Evolutionary conservation across 2,888 invertebrate genomes (phyloP).

Genomic region (Drosophila merina): DNA sequence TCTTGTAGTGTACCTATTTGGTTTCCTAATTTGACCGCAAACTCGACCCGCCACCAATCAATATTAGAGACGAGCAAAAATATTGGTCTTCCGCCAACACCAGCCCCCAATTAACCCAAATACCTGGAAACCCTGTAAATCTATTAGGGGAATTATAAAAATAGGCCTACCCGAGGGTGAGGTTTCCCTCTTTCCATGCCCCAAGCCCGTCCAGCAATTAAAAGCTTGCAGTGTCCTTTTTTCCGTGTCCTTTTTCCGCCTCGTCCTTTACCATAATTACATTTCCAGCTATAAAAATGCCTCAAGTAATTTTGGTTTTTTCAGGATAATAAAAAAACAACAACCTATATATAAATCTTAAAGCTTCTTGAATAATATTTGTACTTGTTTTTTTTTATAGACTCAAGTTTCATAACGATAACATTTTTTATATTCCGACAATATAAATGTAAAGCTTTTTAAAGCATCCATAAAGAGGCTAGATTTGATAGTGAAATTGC

Average conservation of each 20-base stretch:
- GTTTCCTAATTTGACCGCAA: no score
- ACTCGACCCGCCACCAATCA: not conserved
- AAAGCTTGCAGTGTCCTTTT: not conserved
- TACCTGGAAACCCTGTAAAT: not conserved
- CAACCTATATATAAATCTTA: no score
- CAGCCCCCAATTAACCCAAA: slow-evolving; percentile 1
- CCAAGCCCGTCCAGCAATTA: not conserved
- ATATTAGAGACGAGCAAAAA: not conserved
- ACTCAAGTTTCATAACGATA: not conserved
- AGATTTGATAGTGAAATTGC: not conserved
- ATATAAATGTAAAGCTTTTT: not conserved
- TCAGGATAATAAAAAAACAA: not conserved
- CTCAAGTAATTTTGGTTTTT: not conserved
- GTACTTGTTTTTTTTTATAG: not conserved
- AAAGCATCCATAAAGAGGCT: not conserved
- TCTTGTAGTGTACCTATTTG: not conserved
- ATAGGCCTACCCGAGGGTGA: not conserved
- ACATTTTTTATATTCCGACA: not conserved
- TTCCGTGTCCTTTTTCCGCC: not conserved
- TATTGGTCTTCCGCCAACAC: not conserved
- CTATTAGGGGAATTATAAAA: slow-evolving; percentile 1
- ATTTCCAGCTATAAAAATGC: not conserved
- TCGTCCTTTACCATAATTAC: not conserved
- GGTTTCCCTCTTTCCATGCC: not conserved
- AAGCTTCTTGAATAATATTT: not conserved